Percentiles rank a stretch among this genome's conserved stretches.
Evolutionary conservation across 1,140 invertebrate species (phyloP).

Genomic region (Heliothis virescens): DNA sequence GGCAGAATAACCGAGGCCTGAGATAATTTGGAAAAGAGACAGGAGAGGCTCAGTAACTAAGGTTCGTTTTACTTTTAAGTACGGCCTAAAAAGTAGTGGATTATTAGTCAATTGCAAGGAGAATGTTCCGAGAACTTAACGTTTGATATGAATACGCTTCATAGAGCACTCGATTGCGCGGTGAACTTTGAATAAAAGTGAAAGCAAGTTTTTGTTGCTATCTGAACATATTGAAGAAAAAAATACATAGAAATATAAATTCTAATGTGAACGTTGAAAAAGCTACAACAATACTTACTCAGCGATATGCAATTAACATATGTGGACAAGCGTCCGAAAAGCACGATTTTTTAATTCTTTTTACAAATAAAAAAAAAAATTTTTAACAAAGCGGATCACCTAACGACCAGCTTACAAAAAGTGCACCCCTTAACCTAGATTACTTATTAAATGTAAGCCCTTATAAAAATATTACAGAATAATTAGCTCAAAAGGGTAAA

Average conservation of each 20-base stretch:
- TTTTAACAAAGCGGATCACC: not conserved
- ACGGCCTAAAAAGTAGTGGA: conserved; percentile 84
- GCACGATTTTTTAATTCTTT: not conserved
- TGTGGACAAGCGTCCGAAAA: too few species aligned
- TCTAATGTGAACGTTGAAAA: too few species aligned
- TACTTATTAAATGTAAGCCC: conserved; percentile 30
- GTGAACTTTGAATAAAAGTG: not conserved
- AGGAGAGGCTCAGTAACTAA: too few species aligned
- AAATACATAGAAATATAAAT: too few species aligned
- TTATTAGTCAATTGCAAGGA: conserved; percentile 81
- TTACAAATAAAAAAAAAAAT: not conserved
- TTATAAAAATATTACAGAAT: conserved; percentile 30
- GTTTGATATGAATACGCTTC: conserved; percentile 39
- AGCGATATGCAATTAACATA: too few species aligned
- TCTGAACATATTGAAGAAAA: not conserved
- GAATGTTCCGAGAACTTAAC: conserved; percentile 63
- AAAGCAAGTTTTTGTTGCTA: not conserved
- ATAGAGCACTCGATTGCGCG: not conserved
- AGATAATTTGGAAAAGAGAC: too few species aligned
- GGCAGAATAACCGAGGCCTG: too few species aligned
- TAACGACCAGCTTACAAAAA: not conserved
- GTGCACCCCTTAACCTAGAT: not conserved
- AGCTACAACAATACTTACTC: too few species aligned
- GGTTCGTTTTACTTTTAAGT: too few species aligned
- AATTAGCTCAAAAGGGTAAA: conserved; percentile 42